Percentiles rank a stretch among this genome's conserved stretches.
Evolutionary conservation across 1,140 invertebrate species (phyloP).

Genomic region (Triops longicaudatus): DNA sequence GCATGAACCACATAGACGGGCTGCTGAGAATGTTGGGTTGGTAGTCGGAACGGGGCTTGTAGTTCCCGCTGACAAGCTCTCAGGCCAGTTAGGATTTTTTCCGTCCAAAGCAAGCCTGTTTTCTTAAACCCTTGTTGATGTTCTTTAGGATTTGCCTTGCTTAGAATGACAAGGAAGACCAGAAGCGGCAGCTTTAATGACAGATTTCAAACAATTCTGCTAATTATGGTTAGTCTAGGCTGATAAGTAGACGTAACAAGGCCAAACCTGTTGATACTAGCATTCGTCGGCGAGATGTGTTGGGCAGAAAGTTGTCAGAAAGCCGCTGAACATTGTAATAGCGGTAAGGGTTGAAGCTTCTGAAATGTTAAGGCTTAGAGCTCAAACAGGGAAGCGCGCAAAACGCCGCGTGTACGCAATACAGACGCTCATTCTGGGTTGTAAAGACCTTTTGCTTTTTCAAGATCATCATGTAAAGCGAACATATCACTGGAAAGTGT

Average conservation of each 20-base stretch:
- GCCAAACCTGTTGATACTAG: background rate
- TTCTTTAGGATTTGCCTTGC: too few relatives aligned
- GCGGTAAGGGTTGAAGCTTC: background rate
- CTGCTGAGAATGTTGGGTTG: too few relatives aligned
- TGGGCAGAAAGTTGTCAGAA: background rate
- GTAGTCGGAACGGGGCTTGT: too few relatives aligned
- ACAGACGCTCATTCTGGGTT: background rate
- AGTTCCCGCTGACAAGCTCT: too few relatives aligned
- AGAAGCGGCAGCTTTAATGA: too few relatives aligned
- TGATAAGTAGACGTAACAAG: background rate
- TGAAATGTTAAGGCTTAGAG: background rate
- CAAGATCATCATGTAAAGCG: slow-evolving; percentile 1
- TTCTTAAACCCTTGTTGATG: too few relatives aligned
- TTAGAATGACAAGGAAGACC: too few relatives aligned
- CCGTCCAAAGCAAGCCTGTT: too few relatives aligned
- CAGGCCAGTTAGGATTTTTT: too few relatives aligned
- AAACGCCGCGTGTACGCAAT: background rate
- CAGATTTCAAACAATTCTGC: background rate
- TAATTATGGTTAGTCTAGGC: background rate
- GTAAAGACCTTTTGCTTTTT: background rate
- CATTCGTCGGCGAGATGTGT: background rate
- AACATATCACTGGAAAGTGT: background rate
- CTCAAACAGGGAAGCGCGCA: background rate
- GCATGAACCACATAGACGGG: too few relatives aligned
- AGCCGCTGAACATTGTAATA: background rate